Conservation (phyloP, 2,797 vertebrate genomes). For the Thunnus albacares region DNA sequence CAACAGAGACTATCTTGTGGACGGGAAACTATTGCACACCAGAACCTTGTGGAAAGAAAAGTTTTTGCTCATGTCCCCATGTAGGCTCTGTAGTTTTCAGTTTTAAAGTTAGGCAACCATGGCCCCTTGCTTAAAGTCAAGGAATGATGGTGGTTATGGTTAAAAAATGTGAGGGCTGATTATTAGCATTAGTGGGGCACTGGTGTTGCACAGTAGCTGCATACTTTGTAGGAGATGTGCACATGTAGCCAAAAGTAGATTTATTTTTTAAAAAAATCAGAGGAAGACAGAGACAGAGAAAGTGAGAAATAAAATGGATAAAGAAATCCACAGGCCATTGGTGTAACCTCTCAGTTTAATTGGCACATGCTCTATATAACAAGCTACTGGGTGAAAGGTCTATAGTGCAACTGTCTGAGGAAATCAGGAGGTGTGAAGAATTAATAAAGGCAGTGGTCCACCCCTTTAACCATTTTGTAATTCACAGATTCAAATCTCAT, state of each 20-base stretch:
- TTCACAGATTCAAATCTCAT: constrained; percentile 83
- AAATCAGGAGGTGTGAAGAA: constrained; percentile 74
- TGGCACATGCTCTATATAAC: constrained; percentile 56
- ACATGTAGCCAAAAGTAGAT: not conserved
- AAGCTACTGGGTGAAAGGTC: constrained; percentile 63
- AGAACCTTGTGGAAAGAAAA: too few relatives aligned
- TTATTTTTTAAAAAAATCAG: not conserved
- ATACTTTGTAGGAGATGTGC: not conserved
- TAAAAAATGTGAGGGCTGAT: not conserved
- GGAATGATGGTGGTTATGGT: constrained; percentile 5
- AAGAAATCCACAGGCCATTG: constrained; percentile 30
- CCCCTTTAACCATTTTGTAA: constrained; percentile 78
- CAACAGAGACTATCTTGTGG: not conserved
- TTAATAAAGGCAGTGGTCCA: constrained; percentile 75
- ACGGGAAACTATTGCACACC: not conserved
- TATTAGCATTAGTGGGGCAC: not conserved
- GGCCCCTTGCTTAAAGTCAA: not conserved
- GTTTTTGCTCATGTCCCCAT: not conserved
- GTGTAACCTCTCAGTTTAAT: constrained; percentile 51
- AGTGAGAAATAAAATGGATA: constrained; percentile 2
- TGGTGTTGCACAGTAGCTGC: constrained; percentile 1
- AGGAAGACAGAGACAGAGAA: constrained; percentile 14
- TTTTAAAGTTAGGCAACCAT: constrained; percentile 3
- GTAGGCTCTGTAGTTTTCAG: not conserved
- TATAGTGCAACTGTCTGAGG: constrained; percentile 69